A percentile compares a stretch with the other conserved stretches of the same genome.
phyloP scores from a whole-genome alignment of 2,797 vertebrate genomes.

The Mus minutoides region DNA sequence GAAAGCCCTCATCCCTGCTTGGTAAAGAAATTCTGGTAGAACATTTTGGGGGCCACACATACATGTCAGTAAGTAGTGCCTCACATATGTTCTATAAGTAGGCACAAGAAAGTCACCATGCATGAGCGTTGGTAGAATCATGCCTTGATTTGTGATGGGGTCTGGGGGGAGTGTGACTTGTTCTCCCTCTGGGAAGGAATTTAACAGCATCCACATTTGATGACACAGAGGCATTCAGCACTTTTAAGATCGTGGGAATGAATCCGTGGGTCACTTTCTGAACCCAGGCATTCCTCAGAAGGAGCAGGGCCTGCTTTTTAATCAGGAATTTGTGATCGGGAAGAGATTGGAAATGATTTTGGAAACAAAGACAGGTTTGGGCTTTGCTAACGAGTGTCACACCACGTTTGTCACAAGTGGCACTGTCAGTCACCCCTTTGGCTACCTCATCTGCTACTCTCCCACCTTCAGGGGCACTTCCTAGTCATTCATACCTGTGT shows the following conservation, averaged over 20 bases:
- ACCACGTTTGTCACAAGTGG: not conserved
- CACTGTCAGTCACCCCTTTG: not conserved
- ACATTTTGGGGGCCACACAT: not conserved
- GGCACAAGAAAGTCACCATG: not conserved
- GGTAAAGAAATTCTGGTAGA: not conserved
- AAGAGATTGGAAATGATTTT: not conserved
- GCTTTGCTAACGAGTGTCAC: not conserved
- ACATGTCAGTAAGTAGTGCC: not conserved
- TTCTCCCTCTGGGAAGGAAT: not conserved
- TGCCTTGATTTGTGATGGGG: not conserved
- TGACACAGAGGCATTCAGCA: not conserved
- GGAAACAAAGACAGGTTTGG: not conserved
- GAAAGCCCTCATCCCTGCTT: not conserved
- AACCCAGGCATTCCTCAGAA: not conserved
- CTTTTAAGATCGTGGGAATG: not conserved
- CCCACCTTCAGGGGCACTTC: not conserved
- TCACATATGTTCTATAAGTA: not conserved
- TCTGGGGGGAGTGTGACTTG: too few species aligned
- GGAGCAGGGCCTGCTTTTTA: not conserved
- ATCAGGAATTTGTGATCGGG: not conserved
- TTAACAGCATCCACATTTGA: not conserved
- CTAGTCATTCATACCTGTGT: too few species aligned
- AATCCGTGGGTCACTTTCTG: not conserved
- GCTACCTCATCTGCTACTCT: not conserved
- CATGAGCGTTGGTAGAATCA: not conserved